Evolutionary conservation across 2,113 vertebrate genomes (phyloP), one percentile per base, ranked within the genome.

Genomic region (Oncorhynchus masou): DNA sequence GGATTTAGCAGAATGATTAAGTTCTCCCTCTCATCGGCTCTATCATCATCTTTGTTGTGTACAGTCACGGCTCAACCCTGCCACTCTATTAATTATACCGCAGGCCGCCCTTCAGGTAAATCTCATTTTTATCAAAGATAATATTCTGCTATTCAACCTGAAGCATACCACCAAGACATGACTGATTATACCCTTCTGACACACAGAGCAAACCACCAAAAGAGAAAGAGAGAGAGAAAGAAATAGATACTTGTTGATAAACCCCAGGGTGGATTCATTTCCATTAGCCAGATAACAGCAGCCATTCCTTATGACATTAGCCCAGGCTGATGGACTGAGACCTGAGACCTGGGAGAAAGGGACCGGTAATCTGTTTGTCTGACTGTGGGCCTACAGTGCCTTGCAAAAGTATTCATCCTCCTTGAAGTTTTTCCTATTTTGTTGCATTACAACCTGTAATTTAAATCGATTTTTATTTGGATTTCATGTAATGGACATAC

Each of bases 51-150:
- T 72, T 72, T 82, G 90, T 60, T 78, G 68, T 27, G 65, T 24
- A 0, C 69, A 81, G 80, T 81, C 68, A 76, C 69, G 80, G 29
- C 66, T 74, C 60, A 85, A 90, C 76, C 76, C 70, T 73, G 83
- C 71, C 82, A 81, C 24, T 82, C 74, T 74, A 60, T 82, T 88
- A 83, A 78, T 86, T 89, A 86, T 75, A 79, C 77, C 87, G 80
- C 85, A 86, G 89, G 80, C 67, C 78, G 71, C 74, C 79, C 49
- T 77, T 82, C 68, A 84, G 73, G 78, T 73, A 91, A 92, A 90
- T 91, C 85, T 88, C 74, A 5, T 86, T 90, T 91, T 91, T 91
- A 89, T 92, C 90, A 89, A 87, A 90, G 81, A 90, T 91, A 90
- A 86, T 91, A 91, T 90, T 85, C 84, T 91, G 85, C 84, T 91